Conservation (phyloP, 2,888 invertebrate species). For the Punctoribates punctum region DNA sequence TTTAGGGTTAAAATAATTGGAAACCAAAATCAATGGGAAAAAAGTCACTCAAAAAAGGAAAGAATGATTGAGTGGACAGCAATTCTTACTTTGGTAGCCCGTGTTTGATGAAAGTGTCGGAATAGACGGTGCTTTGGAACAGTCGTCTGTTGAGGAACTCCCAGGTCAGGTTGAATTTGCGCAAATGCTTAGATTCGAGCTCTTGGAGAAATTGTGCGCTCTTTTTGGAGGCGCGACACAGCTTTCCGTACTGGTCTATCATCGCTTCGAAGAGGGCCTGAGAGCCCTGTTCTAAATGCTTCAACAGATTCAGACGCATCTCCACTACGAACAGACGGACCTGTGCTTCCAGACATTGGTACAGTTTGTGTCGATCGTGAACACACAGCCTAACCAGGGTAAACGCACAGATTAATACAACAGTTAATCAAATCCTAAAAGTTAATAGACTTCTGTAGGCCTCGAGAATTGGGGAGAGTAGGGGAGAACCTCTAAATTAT, state of each 20-base stretch:
- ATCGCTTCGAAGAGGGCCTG: constrained; percentile 60
- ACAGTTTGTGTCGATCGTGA: constrained; percentile 63
- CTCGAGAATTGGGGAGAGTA: too few relatives aligned
- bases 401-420: background rate
- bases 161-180: constrained; percentile 65
- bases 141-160: constrained; percentile 65
- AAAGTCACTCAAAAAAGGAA: background rate
- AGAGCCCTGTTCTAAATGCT: constrained; percentile 53
- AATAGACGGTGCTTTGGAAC: constrained; percentile 60
- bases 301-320: constrained; percentile 61
- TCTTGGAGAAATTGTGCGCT: constrained; percentile 61
- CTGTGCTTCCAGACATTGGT: constrained; percentile 63
- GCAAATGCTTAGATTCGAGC: constrained; percentile 62
- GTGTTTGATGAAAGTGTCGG: constrained; percentile 60
- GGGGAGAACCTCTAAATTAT: too few relatives aligned
- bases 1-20: background rate
- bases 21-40: background rate
- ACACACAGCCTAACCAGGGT: constrained; percentile 52
- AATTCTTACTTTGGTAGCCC: constrained; percentile 54
- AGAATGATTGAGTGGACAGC: background rate
- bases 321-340: constrained; percentile 64
- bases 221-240: constrained; percentile 62
- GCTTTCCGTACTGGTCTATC: constrained; percentile 63
- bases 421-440: background rate
- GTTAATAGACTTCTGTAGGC: background rate